These are phyloP conservation scores for Arenaria interpres DNA, from an alignment of 2,113 vertebrate genomes.

Conservation along the genomic window DNA sequence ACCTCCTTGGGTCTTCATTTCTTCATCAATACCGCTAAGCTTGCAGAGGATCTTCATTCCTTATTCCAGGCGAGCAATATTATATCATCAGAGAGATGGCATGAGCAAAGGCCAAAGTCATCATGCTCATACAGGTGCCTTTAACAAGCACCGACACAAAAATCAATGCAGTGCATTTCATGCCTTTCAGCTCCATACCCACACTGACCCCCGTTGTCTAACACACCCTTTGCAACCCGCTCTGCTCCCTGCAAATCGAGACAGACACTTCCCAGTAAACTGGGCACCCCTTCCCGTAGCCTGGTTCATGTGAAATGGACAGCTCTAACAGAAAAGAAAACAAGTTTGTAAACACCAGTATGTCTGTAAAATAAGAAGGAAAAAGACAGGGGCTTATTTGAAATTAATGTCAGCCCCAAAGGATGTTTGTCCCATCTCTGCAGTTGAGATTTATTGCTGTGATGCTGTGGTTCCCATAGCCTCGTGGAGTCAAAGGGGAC, in stretches of 20 bases:
- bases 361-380: background rate
- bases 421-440: background rate
- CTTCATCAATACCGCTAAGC: background rate
- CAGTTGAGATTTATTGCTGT: background rate
- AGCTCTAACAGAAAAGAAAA: background rate
- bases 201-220: background rate
- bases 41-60: background rate
- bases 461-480: background rate
- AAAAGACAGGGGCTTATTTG: background rate
- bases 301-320: background rate
- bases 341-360: background rate
- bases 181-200: background rate
- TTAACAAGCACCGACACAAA: conserved; percentile 27
- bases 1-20: background rate
- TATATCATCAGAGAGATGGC: background rate
- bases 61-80: background rate
- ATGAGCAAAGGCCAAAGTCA: conserved; percentile 1
- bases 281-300: background rate
- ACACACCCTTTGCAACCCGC: background rate
- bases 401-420: conserved; percentile 3
- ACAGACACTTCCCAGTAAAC: background rate
- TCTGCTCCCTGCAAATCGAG: background rate
- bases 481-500: background rate
- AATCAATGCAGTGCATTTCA: background rate
- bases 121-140: background rate